These are phyloP conservation scores for Paedocypris micromegethes DNA, from an alignment of 2,797 vertebrate genomes.

Conservation along the genomic window DNA sequence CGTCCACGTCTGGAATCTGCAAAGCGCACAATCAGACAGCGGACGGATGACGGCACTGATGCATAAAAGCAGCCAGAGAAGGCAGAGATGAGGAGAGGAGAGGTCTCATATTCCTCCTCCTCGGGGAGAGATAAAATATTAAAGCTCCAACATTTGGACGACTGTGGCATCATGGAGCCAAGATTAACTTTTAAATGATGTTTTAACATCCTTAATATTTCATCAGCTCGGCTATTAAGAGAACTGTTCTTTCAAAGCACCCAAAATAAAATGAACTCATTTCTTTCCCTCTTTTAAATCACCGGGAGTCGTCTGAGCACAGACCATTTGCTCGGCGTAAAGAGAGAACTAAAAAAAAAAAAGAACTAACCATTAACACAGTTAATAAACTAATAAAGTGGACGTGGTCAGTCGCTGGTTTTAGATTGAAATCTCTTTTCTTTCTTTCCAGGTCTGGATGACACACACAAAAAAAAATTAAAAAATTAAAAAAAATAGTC, in stretches of 20 bases:
- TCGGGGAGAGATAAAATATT: conserved; percentile 46
- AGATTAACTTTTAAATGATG: conserved; percentile 53
- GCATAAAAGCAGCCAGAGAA: not conserved
- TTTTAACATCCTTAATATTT: conserved; percentile 53
- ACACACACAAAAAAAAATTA: not conserved
- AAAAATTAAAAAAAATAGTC: conserved; percentile 17
- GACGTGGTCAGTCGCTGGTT: conserved; percentile 9
- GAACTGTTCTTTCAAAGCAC: conserved; percentile 37
- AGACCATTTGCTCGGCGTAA: too few relatives aligned
- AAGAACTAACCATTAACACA: too few relatives aligned
- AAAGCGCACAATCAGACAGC: too few relatives aligned
- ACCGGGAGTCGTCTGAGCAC: not conserved
- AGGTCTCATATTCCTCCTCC: conserved; percentile 21
- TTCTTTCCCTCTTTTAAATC: conserved; percentile 1
- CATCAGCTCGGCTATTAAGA: conserved; percentile 44
- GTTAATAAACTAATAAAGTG: not conserved
- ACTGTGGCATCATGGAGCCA: conserved; percentile 20
- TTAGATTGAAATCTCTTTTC: conserved; percentile 12
- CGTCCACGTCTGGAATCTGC: too few relatives aligned
- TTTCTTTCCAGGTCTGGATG: not conserved
- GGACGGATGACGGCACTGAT: not conserved
- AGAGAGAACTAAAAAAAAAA: too few relatives aligned
- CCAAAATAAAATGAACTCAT: conserved; percentile 22
- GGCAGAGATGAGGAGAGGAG: conserved; percentile 2
- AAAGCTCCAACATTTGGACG: conserved; percentile 29